Evolutionary conservation across 2,797 vertebrate genomes (phyloP).

Genomic region (Scolopax rusticola): DNA sequence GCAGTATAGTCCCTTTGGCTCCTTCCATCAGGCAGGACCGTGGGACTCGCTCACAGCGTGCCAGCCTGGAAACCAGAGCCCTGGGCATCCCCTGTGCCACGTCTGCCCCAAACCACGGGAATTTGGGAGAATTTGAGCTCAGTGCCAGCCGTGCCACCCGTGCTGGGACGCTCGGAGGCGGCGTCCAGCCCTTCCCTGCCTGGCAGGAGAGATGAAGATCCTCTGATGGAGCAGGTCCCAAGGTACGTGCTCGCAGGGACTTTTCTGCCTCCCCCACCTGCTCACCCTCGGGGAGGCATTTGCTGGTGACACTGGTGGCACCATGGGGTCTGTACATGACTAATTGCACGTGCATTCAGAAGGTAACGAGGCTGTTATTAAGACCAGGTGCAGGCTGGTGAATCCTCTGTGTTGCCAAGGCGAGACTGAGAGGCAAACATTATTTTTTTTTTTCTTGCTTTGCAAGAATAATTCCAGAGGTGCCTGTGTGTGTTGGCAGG

Average conservation of each 20-base stretch:
- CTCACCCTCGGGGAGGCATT: neutral
- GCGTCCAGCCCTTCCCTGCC: neutral
- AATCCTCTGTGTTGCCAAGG: neutral
- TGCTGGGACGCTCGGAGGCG: neutral
- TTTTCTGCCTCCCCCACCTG: neutral
- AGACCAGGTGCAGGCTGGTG: neutral
- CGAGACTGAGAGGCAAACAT: neutral
- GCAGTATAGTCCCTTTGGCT: neutral
- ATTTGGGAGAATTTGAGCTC: neutral
- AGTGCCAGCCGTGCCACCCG: accelerated
- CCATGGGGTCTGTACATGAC: neutral
- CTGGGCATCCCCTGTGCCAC: neutral
- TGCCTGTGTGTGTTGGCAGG: neutral
- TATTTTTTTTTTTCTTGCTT: neutral
- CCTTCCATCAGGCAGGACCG: neutral
- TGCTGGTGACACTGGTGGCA: neutral
- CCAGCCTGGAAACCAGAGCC: neutral
- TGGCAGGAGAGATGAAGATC: accelerated
- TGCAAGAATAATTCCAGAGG: neutral
- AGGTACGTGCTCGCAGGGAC: neutral
- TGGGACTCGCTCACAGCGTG: accelerated
- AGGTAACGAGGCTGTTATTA: neutral
- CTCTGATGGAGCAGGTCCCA: neutral
- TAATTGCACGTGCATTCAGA: neutral
- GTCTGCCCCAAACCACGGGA: neutral